Evolutionary conservation across 2,113 vertebrate genomes (phyloP).

Genomic region (Clupea harengus): DNA sequence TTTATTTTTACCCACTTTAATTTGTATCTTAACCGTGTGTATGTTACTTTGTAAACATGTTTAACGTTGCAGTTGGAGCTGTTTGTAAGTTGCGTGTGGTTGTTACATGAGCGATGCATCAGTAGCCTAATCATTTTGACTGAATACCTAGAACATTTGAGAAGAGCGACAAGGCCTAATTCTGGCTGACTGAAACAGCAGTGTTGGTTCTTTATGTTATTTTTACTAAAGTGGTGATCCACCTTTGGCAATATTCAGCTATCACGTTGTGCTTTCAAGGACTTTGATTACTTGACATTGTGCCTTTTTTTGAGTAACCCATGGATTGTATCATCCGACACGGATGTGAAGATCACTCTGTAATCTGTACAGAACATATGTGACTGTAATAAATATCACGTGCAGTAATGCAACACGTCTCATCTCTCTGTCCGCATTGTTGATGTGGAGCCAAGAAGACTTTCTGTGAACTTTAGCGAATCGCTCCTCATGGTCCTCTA

Average conservation of each 20-base stretch:
- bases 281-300: conserved; percentile 4
- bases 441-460: background rate
- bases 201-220: conserved; percentile 13
- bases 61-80: conserved; percentile 31
- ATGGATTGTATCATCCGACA: conserved; percentile 35
- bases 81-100: conserved; percentile 33
- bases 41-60: background rate
- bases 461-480: background rate
- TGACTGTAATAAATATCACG: conserved; percentile 46
- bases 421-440: background rate
- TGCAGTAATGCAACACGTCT: conserved; percentile 24
- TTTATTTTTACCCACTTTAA: conserved; percentile 2
- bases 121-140: conserved; percentile 35
- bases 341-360: conserved; percentile 47
- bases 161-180: conserved; percentile 63
- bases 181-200: conserved; percentile 60
- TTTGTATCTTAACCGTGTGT: conserved; percentile 7
- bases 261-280: conserved; percentile 10
- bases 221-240: background rate
- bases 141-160: conserved; percentile 36
- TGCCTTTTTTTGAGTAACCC: conserved; percentile 3
- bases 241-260: background rate
- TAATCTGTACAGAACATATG: conserved; percentile 46
- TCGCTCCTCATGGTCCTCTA: too few species aligned
- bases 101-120: conserved; percentile 21